Percentiles rank a stretch among this genome's conserved stretches.
These are phyloP conservation scores for Sardinella longiceps DNA, from an alignment of 2,797 vertebrate genomes.

Conservation along the genomic window DNA sequence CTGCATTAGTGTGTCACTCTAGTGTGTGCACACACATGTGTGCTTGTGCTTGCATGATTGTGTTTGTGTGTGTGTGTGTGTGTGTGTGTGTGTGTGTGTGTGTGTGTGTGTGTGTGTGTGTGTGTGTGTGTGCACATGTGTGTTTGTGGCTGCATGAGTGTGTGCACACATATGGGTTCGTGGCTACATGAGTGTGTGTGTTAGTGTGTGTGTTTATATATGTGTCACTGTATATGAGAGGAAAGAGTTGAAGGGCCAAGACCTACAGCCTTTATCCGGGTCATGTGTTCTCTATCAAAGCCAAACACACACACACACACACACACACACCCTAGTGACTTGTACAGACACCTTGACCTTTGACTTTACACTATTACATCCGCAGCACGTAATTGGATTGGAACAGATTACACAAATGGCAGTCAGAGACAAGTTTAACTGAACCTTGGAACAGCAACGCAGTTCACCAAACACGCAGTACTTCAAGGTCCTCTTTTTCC, in stretches of 20 bases:
- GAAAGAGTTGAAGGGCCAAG: slow-evolving; percentile 30
- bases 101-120: neutral
- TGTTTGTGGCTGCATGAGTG: neutral
- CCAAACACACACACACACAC: neutral
- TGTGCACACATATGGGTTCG: neutral
- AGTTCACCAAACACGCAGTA: neutral
- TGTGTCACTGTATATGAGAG: neutral
- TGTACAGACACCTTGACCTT: slow-evolving; percentile 30
- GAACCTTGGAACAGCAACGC: neutral
- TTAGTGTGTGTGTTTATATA: neutral
- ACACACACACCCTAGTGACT: neutral
- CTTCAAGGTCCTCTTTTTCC: neutral
- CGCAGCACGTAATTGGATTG: neutral
- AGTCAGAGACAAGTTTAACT: neutral
- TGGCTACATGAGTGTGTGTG: neutral
- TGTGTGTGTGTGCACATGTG: neutral
- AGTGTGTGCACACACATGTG: neutral
- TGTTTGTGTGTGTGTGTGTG: neutral
- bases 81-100: neutral
- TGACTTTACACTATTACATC: slow-evolving; percentile 28
- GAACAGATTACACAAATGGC: neutral
- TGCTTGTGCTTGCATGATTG: neutral
- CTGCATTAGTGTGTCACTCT: no score
- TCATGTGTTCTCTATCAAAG: slow-evolving; percentile 44
- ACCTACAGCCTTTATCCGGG: slow-evolving; percentile 27